Base-by-base conservation (phyloP, 2,888 invertebrate species). In the Agrotis exclamationis region DNA sequence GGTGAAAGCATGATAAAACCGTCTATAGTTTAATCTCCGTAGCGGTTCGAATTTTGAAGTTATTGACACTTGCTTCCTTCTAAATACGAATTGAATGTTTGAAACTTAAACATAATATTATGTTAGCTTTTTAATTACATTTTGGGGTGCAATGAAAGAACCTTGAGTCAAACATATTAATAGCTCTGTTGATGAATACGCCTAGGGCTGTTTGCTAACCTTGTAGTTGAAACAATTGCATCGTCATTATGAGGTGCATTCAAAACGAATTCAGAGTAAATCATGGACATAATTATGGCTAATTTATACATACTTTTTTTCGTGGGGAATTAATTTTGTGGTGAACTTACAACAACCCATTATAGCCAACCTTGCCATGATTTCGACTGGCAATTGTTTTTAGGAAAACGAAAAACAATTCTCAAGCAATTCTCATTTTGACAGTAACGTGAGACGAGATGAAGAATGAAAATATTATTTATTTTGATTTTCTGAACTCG, bases 1-100 rank as follows among this genome's bases (percentile, higher is more conserved):
- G 94, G 94, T 93, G 94, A 94, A 94, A 94, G 93, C 79, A 76
- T 79, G 57, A 79, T 80, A 64, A 53, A 66, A 76, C 54, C 58
- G 54, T 63, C 64, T 54, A 56, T 64, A 69, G 66, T 71, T 80
- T 70, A 64, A 80, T 75, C 63, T 63, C 13, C 47, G 59, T 28
- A 33, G 50, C 57, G 57, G 39, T 39, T 39, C 39, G 39, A 11
- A 58, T 53, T 70, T 76, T 13, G 13, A 47, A 22, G 39, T 76
- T 57, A n/a, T 22, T 18, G 33, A 47, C 33, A 39, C 18, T 57
- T 9, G 44, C 33, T 57, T 67, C 76, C 47, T 70, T 47, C 28
- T 50, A 45, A 39, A 51, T 13, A 24, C 13, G 39, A 58, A 44
- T 70, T 69, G 5, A 39, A 67, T 67, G 24, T 24, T 24, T 67